Base-by-base conservation (phyloP, 1,140 invertebrate genomes). In the Phortica variegata region DNA sequence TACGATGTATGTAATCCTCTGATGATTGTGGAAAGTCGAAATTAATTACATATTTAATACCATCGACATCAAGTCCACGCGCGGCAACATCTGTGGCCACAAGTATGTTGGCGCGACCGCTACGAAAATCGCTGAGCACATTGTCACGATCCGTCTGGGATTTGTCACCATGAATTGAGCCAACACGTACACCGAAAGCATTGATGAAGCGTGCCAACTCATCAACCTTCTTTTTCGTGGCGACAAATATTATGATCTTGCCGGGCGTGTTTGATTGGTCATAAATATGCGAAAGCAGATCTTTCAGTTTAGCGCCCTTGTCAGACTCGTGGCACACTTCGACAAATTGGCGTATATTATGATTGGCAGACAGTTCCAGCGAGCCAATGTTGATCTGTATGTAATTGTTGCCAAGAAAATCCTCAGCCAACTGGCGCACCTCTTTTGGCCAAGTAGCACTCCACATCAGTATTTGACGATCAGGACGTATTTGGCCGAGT, bases 21-120 rank as follows among this genome's bases (percentile, higher is more conserved):
- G 93, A 95, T 39, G 91, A 93, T 71, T 91, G 92, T 18, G 96
- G 95, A 79, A 97, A 98, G 79, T 99, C 96, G 83, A 90, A 98
- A 80, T 99, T 99, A 73, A 99, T 95, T 32, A 99, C 96, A 84
- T 92, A 97, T 79, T 96, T 97, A 53, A 99, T 95, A 73, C 97
- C 96, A 76, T 97, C 93, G 55, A 99, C 95, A 87, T 98, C 95
- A 94, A 72, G 47, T 69, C 96, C 95, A 52, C 96, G 85, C 46
- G 95, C 94, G 52, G 95, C 96, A 68, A 99, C 95, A 82, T 98
- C 96, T 43, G 97, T 99, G 60, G 96, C 97, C 47, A 98, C 89
- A 56, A 98, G 80, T 73, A 99, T 95, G 42, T 88, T 89, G 21
- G 87, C 85, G 70, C 86, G 87, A 49, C 93, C 93, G 65, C 84